phyloP scores from a whole-genome alignment of 1,140 invertebrate species.

The Campodea augens region DNA sequence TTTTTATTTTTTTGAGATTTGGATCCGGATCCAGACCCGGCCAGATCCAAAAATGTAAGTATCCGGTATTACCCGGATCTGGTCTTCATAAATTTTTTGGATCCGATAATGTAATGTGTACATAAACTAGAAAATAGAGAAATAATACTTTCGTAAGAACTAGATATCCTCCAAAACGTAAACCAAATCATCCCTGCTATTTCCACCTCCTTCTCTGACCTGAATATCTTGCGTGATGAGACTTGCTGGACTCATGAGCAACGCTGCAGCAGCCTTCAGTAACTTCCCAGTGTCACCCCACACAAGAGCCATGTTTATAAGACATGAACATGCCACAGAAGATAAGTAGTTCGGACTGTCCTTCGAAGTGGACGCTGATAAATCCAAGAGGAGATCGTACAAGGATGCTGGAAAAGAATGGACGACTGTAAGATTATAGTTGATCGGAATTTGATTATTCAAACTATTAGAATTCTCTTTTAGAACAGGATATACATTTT shows the following conservation, averaged over 20 bases:
- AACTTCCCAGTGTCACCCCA: constrained; percentile 83
- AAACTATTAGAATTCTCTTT: too few relatives aligned
- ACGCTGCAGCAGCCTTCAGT: constrained; percentile 60
- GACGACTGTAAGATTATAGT: too few relatives aligned
- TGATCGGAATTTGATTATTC: too few relatives aligned
- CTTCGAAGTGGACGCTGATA: constrained; percentile 35
- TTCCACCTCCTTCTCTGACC: too few relatives aligned
- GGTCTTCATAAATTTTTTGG: not conserved
- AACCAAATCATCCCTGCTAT: too few relatives aligned
- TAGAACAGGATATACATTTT: too few relatives aligned
- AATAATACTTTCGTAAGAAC: not conserved
- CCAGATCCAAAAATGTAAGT: too few relatives aligned
- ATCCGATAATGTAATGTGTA: not conserved
- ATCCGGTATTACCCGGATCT: not conserved
- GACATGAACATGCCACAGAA: constrained; percentile 69
- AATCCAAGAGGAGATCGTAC: constrained; percentile 54
- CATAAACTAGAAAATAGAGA: not conserved
- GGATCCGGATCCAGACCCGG: too few relatives aligned
- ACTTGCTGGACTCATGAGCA: constrained; percentile 67
- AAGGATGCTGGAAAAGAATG: constrained; percentile 39
- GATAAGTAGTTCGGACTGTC: constrained; percentile 49
- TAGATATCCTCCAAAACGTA: not conserved
- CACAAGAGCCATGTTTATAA: constrained; percentile 78
- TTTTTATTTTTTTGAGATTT: too few relatives aligned
- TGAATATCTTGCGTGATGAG: too few relatives aligned